Evolutionary conservation across 2,888 invertebrate species (phyloP).

Genomic region (Nezara viridula): DNA sequence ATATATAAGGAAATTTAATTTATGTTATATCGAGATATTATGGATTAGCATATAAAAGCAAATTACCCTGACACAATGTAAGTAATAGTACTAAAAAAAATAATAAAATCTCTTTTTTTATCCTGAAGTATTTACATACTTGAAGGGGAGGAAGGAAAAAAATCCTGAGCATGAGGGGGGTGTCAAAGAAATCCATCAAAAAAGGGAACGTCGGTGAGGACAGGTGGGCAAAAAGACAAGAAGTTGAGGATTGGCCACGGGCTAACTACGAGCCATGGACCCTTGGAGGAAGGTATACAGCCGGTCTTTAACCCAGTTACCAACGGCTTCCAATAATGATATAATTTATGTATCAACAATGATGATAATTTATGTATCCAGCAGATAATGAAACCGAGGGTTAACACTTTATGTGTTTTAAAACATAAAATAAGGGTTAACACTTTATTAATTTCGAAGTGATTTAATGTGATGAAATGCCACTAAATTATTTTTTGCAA

Average conservation of each 20-base stretch:
- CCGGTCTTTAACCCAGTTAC: background rate
- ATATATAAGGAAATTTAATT: background rate
- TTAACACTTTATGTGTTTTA: too few species aligned
- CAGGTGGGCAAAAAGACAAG: background rate
- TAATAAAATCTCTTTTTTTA: background rate
- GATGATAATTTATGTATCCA: too few species aligned
- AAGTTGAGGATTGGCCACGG: background rate
- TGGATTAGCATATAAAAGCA: background rate
- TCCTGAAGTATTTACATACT: background rate
- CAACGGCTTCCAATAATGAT: too few species aligned
- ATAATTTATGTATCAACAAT: too few species aligned
- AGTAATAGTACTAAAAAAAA: background rate
- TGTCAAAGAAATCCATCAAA: slow-evolving; percentile 12
- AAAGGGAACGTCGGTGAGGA: background rate
- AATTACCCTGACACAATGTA: background rate
- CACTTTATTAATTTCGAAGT: too few species aligned
- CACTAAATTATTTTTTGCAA: too few species aligned
- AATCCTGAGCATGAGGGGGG: background rate
- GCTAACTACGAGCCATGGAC: background rate
- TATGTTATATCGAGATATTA: background rate
- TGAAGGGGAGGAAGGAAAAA: background rate
- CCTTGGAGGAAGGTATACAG: background rate
- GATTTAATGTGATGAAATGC: too few species aligned
- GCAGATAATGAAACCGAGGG: too few species aligned
- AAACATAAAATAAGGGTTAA: too few species aligned